A percentile compares a stretch with the other conserved stretches of the same genome.
Evolutionary conservation across 1,140 invertebrate species (phyloP).

Genomic region (Meloidogyne floridensis): DNA sequence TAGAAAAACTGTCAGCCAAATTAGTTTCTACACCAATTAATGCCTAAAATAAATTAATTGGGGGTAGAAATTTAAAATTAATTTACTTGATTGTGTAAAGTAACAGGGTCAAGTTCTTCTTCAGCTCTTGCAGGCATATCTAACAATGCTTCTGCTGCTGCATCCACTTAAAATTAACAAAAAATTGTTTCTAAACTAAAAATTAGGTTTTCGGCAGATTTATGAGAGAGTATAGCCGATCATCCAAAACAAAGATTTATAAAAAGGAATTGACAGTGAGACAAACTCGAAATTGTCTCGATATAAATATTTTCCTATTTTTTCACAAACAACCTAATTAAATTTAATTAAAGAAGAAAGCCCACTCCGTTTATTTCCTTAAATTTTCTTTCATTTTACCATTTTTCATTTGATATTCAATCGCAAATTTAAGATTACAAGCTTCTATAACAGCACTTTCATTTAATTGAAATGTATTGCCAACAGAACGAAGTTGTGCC

Average conservation of each 20-base stretch:
- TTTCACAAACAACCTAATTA: no score
- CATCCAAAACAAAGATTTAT: no score
- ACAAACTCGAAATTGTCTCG: no score
- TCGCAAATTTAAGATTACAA: conserved; percentile 96
- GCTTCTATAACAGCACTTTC: conserved; percentile 95
- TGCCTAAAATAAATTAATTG: not conserved
- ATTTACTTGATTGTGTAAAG: conserved; percentile 91
- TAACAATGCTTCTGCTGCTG: conserved; percentile 86
- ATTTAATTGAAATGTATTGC: conserved; percentile 91
- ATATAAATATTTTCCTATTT: no score
- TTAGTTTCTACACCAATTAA: conserved; percentile 88
- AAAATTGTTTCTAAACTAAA: no score
- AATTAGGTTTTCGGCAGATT: not conserved
- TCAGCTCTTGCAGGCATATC: conserved; percentile 95
- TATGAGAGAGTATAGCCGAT: no score
- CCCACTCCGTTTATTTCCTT: not conserved
- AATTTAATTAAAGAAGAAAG: not conserved
- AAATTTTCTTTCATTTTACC: conserved; percentile 67
- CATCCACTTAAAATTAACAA: conserved; percentile 73
- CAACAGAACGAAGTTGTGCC: conserved; percentile 91
- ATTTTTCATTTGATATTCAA: conserved; percentile 95
- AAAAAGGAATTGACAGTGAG: no score
- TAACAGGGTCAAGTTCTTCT: conserved; percentile 95
- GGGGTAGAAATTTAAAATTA: not conserved
- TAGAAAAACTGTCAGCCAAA: conserved; percentile 90